phyloP scores from a whole-genome alignment of 2,888 invertebrate genomes.

The Eurytoma adleriae region DNA sequence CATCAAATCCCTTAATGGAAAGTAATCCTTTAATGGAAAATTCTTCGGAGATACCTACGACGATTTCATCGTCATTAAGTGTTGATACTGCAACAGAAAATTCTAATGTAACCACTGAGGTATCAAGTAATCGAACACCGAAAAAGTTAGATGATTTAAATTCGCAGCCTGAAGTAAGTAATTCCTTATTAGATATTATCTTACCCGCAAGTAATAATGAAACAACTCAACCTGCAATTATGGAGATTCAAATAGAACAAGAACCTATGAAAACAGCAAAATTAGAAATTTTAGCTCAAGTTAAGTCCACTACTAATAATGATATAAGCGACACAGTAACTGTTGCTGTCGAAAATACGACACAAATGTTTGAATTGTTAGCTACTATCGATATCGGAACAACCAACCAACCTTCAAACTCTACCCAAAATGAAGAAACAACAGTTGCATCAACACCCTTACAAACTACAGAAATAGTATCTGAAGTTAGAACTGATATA shows the following conservation, averaged over 20 bases:
- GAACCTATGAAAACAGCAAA: conserved; percentile 25
- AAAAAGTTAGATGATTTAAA: conserved; percentile 45
- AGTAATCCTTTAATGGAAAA: not conserved
- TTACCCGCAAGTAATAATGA: conserved; percentile 45
- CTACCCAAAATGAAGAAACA: not conserved
- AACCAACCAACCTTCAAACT: not conserved
- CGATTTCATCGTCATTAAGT: not conserved
- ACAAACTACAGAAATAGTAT: conserved; percentile 15
- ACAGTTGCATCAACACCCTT: not conserved
- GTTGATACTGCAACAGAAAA: not conserved
- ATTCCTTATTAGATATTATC: conserved; percentile 45
- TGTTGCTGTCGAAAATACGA: conserved; percentile 20
- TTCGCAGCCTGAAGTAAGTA: conserved; percentile 51
- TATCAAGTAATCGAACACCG: conserved; percentile 9
- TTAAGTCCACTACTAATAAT: conserved; percentile 44
- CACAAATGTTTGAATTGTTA: conserved; percentile 20
- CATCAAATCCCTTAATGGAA: not conserved
- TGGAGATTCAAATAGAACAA: conserved; percentile 36
- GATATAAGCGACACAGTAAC: conserved; percentile 9
- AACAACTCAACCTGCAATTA: conserved; percentile 35
- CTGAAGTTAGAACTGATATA: conserved; percentile 7
- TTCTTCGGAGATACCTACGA: not conserved
- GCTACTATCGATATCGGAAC: conserved; percentile 13
- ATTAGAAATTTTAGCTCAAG: conserved; percentile 49
- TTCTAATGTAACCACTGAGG: not conserved